Conservation (phyloP, 64 coral and sea anemone species). For the Stichodactyla mertensii region DNA sequence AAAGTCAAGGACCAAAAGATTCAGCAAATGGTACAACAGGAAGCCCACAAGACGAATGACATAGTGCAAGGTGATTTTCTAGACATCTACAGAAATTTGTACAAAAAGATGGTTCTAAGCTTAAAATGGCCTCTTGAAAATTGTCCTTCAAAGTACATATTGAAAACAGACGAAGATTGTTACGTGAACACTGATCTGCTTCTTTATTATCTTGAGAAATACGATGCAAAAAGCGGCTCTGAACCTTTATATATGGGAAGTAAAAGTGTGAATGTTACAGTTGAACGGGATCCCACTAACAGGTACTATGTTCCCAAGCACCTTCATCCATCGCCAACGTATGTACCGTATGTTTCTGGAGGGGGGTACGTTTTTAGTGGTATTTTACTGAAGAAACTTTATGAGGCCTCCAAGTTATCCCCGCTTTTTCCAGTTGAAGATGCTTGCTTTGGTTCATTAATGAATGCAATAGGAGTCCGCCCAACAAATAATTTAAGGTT, state of each 20-base stretch:
- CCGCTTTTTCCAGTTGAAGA: constrained; percentile 57
- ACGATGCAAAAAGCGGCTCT: constrained; percentile 32
- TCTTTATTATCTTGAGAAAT: constrained; percentile 21
- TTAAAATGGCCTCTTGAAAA: constrained; percentile 46
- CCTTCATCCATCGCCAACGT: constrained; percentile 1
- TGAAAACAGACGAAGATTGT: constrained; percentile 71
- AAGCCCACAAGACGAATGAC: constrained; percentile 25
- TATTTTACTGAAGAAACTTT: constrained; percentile 30
- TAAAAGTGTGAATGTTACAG: not conserved
- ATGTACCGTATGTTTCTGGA: constrained; percentile 39
- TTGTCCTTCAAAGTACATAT: constrained; percentile 41
- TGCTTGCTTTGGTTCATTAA: constrained; percentile 40
- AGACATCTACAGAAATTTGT: constrained; percentile 51
- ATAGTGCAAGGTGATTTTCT: constrained; percentile 41
- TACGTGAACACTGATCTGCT: constrained; percentile 50
- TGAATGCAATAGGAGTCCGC: constrained; percentile 24
- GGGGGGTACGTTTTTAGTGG: constrained; percentile 59
- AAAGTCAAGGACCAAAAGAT: not conserved
- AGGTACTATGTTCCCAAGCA: constrained; percentile 43
- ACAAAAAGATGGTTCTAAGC: constrained; percentile 53
- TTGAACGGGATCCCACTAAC: constrained; percentile 14
- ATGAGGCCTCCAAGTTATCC: constrained; percentile 11
- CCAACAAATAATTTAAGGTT: constrained; percentile 40
- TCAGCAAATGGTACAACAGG: constrained; percentile 18
- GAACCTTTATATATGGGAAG: constrained; percentile 45